These are phyloP conservation scores for Amblyornis subalaris DNA, from an alignment of 2,113 vertebrate species.

Conservation along the genomic window DNA sequence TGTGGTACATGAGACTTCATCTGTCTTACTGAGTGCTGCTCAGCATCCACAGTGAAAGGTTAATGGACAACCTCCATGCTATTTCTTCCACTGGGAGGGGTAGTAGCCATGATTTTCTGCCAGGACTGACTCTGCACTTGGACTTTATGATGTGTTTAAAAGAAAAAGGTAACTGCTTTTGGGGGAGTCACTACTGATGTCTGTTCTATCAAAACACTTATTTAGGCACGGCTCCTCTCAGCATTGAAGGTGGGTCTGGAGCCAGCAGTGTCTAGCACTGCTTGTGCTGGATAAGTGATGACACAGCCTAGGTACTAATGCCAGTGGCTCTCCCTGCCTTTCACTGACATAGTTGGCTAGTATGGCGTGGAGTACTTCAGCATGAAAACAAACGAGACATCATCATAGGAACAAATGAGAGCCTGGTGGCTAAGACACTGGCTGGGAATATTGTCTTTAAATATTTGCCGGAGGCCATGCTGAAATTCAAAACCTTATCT, in stretches of 20 bases:
- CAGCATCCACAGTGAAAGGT: background rate
- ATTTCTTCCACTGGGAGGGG: background rate
- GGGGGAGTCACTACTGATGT: background rate
- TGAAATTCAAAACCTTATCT: constrained; percentile 31
- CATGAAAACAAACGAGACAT: background rate
- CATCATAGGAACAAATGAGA: background rate
- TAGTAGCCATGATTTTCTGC: background rate
- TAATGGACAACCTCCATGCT: background rate
- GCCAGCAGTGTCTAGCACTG: background rate
- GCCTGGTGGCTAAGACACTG: background rate
- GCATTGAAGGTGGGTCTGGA: background rate
- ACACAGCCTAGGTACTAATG: background rate
- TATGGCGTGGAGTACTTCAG: background rate
- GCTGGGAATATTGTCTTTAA: background rate
- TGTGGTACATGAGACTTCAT: background rate
- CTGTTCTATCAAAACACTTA: background rate
- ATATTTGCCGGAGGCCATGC: background rate
- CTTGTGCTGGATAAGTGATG: background rate
- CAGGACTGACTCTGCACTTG: background rate
- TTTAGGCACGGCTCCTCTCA: background rate
- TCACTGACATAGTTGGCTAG: background rate
- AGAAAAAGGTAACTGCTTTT: background rate
- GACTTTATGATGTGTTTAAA: background rate
- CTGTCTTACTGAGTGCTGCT: background rate
- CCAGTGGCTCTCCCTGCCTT: background rate